These are phyloP conservation scores for Paradoxurus hermaphroditus DNA, from an alignment of 2,113 vertebrate genomes.

Conservation along the genomic window DNA sequence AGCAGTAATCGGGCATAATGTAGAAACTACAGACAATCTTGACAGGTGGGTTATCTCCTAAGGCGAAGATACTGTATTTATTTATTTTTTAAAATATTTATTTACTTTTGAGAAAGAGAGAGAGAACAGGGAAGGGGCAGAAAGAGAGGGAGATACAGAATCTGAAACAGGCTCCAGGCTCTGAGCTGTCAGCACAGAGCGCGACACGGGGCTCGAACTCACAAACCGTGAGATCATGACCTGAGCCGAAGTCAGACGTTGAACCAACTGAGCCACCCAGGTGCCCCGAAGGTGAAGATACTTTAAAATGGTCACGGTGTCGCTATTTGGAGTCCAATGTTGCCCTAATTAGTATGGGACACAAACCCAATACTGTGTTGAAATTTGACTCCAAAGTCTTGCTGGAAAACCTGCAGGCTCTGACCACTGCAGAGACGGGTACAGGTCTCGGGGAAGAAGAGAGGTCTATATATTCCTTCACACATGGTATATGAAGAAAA, in stretches of 20 bases:
- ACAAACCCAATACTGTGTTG: conserved; percentile 1
- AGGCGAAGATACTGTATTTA: background rate
- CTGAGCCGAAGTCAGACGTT: no score
- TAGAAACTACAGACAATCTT: background rate
- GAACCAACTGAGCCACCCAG: no score
- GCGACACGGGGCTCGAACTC: no score
- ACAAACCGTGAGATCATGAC: no score
- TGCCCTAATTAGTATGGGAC: background rate
- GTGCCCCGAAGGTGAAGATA: background rate
- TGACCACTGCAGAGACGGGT: background rate
- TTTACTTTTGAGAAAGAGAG: no score
- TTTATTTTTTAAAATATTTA: no score
- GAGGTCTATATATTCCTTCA: background rate
- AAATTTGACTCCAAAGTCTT: conserved; percentile 19
- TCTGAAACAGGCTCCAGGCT: no score
- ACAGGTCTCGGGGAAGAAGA: background rate
- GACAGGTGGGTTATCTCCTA: background rate
- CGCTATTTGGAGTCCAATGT: background rate
- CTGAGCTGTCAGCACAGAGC: no score
- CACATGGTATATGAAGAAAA: background rate
- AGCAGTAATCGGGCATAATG: background rate
- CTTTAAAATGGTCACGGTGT: background rate
- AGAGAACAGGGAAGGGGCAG: no score
- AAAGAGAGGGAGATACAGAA: no score
- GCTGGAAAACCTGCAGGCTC: background rate